Percentiles rank a stretch among this genome's conserved stretches.
Conservation (phyloP, 2,888 invertebrate species). For the Cantharis flavilabris region DNA sequence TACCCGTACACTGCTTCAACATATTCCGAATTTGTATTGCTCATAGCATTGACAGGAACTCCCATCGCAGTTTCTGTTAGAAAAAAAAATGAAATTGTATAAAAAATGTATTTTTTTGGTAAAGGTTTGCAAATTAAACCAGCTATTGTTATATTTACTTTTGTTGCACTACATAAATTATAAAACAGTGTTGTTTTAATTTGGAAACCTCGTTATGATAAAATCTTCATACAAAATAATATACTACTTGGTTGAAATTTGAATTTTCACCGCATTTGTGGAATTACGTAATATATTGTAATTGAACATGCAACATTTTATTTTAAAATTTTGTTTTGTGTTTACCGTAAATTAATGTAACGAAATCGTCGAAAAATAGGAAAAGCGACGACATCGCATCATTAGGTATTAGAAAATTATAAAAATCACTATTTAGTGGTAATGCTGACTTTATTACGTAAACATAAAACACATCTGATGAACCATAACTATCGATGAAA, state of each 20-base stretch:
- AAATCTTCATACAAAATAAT: background rate
- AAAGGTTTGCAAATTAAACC: background rate
- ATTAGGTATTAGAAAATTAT: background rate
- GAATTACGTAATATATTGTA: background rate
- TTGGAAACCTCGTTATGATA: background rate
- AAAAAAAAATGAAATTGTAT: background rate
- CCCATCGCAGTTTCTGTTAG: conserved; percentile 64
- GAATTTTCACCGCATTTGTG: background rate
- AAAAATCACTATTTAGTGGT: background rate
- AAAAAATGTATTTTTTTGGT: background rate
- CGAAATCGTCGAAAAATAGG: background rate
- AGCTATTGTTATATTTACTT: background rate
- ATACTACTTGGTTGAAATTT: background rate
- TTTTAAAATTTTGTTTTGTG: background rate
- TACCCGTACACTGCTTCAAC: conserved; percentile 53
- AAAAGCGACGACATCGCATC: background rate
- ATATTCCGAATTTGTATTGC: conserved; percentile 52
- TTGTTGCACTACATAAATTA: background rate
- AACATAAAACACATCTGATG: background rate
- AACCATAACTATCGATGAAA: background rate
- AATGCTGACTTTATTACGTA: background rate
- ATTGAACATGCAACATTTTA: background rate
- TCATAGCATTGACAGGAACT: conserved; percentile 51
- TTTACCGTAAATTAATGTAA: background rate
- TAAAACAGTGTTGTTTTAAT: background rate